Base-by-base conservation (phyloP, 2,888 invertebrate species). In the Graphium colonna region DNA sequence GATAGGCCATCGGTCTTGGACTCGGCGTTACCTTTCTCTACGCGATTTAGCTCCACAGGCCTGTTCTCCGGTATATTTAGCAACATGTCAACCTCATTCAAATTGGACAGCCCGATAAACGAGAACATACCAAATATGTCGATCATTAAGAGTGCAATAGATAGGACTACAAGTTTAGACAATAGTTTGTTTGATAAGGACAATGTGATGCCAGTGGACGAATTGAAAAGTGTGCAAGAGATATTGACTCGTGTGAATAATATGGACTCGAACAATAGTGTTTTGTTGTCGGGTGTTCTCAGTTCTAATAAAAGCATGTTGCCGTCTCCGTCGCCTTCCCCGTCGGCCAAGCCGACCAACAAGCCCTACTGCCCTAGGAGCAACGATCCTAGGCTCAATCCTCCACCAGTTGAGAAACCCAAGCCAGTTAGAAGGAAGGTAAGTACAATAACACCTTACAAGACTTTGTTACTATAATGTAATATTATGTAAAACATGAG, bases 371-470 rank as follows among this genome's bases (percentile, higher is more conserved):
- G 69, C 55, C 58, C 72, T 48, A 68, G 77, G 47, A 57, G 59
- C 60, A 76, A 75, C 60, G 89, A 89, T 68, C 90, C 90, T 36
- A 69, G 90, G 28, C 81, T 89, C 51, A 81, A 90, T 62, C 88
- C 89, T 38, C 89, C 89, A 60, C 83, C 85, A 50, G 70, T 65
- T 42, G 90, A 89, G 55, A 89, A 87, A 66, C 89, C 90, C 13
- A 89, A 90, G 69, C 89, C 85, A 65, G 90, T 76, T 68, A 82
- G 81, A 68, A 91, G 78, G 77, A 92, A 81, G 92, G 92, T 81
- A 50, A 80, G 79, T 67, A 3, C 36, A 36, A n/a, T n/a, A n/a
- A n/a, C n/a, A n/a, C n/a, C n/a, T n/a, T n/a, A n/a, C n/a, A n/a
- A n/a, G n/a, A n/a, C n/a, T n/a, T n/a, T n/a, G n/a, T n/a, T n/a